Percentiles rank a stretch among this genome's conserved stretches.
phyloP scores from a whole-genome alignment of 1,140 invertebrate species.

The Drosophila littoralis region DNA sequence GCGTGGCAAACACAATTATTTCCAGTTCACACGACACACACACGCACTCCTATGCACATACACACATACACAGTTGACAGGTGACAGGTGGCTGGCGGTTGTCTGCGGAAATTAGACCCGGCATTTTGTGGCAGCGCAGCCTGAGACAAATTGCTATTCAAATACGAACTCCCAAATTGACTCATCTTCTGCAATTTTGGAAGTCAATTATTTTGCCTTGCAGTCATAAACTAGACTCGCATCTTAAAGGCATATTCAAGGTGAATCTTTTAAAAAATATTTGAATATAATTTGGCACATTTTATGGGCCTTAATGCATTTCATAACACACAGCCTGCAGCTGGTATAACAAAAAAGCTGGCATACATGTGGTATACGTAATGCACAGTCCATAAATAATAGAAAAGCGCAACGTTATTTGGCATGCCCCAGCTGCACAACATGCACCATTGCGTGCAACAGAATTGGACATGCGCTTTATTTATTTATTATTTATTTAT shows the following conservation, averaged over 20 bases:
- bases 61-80: neutral
- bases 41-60: neutral
- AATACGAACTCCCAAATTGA: slow-evolving; percentile 8
- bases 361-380: slow-evolving; percentile 62
- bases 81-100: slow-evolving; percentile 5
- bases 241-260: slow-evolving; percentile 17
- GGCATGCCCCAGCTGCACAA: slow-evolving; percentile 29
- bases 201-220: slow-evolving; percentile 27
- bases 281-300: slow-evolving; percentile 63
- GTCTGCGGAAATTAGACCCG: slow-evolving; percentile 53
- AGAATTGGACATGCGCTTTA: slow-evolving; percentile 42
- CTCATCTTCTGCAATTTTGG: neutral
- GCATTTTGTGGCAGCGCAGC: slow-evolving; percentile 30
- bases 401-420: slow-evolving; percentile 42
- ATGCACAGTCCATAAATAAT: slow-evolving; percentile 70
- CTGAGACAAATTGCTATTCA: slow-evolving; percentile 35
- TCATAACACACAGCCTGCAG: slow-evolving; percentile 29
- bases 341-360: slow-evolving; percentile 1
- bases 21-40: slow-evolving; percentile 23
- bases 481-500: slow-evolving; percentile 66
- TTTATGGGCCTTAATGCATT: slow-evolving; percentile 31
- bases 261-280: slow-evolving; percentile 44
- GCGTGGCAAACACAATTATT: slow-evolving; percentile 42
- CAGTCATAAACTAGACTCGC: neutral
- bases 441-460: slow-evolving; percentile 56